Base-by-base conservation (phyloP, 2,113 vertebrate species). In the Vidua chalybeata region DNA sequence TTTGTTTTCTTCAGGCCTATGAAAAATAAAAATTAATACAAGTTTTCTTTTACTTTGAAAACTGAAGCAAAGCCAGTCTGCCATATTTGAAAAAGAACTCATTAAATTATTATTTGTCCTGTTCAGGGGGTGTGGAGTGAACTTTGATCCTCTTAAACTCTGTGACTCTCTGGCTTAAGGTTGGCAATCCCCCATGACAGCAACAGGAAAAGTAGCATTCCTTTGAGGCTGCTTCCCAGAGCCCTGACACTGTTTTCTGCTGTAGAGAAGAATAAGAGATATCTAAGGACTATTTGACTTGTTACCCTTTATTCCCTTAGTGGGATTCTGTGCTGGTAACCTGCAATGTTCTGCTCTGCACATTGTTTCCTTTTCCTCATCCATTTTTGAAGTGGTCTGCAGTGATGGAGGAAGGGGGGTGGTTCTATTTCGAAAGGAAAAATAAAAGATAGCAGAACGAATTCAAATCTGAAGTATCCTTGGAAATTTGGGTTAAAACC, bases 41-140 rank as follows among this genome's bases (percentile, higher is more conserved):
- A 31, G 37, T 79, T 93, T 92, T 74, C 61, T 81, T 92, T 95
- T 84, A 24, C 41, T 87, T 79, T 73, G 66, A 74, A 93, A 83
- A 55, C 0, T 15, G 61, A 91, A 84, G 43, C 14, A 74, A 86
- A 92, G 11, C 15, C 21, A 28, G 13, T 58, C 68, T 93, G 49
- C 46, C 18, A 15, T 61, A 14, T 46, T 75, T 62, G n/a, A 75
- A 83, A 82, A 87, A 73, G 11, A 9, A 7, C 17, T 59, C 13
- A 21, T 87, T 89, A 43, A 74, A 51, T 80, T 88, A 67, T 56
- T 83, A 69, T 75, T 51, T 89, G 52, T 41, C 58, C 30, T 82
- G 75, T 91, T 94, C 58, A 45, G 31, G 71, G 73, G 48, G 14
- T 72, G 20, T 94, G n/a, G 35, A 89, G 24, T 30, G 16, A 87